Percentiles rank a stretch among this genome's conserved stretches.
Conservation (phyloP, 2,888 invertebrate genomes). For the Eudemis profundana region DNA sequence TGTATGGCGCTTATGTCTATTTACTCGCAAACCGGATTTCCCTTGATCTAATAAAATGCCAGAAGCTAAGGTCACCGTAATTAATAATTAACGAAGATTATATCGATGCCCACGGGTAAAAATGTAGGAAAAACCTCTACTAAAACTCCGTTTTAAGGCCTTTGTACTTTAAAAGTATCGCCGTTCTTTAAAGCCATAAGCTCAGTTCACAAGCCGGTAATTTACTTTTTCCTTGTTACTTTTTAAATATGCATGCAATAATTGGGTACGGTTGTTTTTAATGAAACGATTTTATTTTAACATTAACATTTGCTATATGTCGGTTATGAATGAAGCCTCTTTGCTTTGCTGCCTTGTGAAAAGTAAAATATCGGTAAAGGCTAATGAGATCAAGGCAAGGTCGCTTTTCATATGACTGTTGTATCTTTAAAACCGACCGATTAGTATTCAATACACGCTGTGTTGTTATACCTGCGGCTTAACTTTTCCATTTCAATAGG, state of each 20-base stretch:
- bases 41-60: background rate
- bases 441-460: too few species aligned
- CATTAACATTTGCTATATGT: background rate
- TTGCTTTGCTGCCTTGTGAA: too few species aligned
- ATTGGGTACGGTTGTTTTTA: background rate
- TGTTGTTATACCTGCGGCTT: too few species aligned
- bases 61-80: background rate
- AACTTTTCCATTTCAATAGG: too few species aligned
- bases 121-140: background rate
- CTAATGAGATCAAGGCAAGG: too few species aligned
- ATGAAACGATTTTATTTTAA: background rate
- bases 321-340: background rate
- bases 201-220: background rate
- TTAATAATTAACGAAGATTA: background rate
- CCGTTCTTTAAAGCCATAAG: background rate
- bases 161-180: background rate
- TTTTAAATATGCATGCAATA: background rate
- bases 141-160: background rate
- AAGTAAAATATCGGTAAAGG: too few species aligned
- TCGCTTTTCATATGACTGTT: too few species aligned
- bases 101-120: background rate
- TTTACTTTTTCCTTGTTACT: background rate
- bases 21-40: background rate
- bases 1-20: background rate
- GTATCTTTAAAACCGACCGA: too few species aligned